A percentile compares a stretch with the other conserved stretches of the same genome.
Conservation (phyloP, 2,888 invertebrate species). For the Tanypteryx hageni region DNA sequence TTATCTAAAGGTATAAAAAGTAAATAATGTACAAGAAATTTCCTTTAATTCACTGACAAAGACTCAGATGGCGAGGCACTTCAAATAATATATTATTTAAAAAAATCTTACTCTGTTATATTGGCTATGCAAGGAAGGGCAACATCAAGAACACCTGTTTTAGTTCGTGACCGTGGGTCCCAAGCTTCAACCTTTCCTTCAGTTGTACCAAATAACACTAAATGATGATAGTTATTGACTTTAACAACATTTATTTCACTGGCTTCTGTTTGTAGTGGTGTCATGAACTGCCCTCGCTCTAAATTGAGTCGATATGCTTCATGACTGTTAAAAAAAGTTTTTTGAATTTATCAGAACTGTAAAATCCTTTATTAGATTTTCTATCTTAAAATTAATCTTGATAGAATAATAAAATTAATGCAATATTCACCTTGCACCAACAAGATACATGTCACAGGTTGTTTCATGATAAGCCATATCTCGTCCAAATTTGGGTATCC, state of each 20-base stretch:
- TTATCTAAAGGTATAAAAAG: conserved; percentile 70
- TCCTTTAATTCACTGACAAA: conserved; percentile 62
- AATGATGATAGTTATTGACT: conserved; percentile 92
- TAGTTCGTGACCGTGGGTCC: conserved; percentile 91
- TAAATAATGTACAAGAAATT: conserved; percentile 66
- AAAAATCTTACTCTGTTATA: conserved; percentile 76
- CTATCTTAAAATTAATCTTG: background rate
- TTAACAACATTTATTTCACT: conserved; percentile 88
- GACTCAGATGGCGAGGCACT: background rate
- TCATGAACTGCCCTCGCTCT: conserved; percentile 95
- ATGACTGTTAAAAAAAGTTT: conserved; percentile 76
- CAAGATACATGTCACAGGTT: conserved; percentile 94
- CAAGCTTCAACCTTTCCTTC: conserved; percentile 97
- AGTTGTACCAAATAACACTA: conserved; percentile 90
- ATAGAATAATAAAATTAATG: background rate
- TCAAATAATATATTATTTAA: background rate
- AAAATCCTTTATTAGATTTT: background rate
- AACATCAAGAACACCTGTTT: conserved; percentile 90
- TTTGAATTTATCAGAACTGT: background rate
- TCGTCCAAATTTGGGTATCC: conserved; percentile 97
- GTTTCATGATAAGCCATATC: conserved; percentile 94
- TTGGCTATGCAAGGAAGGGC: conserved; percentile 81
- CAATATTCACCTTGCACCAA: conserved; percentile 86
- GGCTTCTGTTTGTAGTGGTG: conserved; percentile 87
- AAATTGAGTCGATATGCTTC: conserved; percentile 97